Percentiles rank a stretch among this genome's conserved stretches.
Conservation (phyloP, 2,113 vertebrate genomes). For the Oncorhynchus keta region DNA sequence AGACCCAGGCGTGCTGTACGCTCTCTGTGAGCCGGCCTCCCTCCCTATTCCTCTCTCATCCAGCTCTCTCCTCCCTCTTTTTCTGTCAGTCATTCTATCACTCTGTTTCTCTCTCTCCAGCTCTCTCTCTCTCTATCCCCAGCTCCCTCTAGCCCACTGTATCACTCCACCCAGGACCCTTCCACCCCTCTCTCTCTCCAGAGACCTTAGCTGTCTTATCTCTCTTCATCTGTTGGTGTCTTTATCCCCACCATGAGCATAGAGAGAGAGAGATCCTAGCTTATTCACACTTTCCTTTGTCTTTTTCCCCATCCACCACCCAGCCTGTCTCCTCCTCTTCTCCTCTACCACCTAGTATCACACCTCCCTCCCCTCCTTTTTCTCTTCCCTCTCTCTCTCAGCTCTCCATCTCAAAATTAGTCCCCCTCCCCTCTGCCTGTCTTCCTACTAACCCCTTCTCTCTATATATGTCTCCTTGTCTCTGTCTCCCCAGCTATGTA, state of each 20-base stretch:
- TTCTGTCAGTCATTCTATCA: conserved; percentile 51
- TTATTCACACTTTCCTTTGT: conserved; percentile 54
- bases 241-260: conserved; percentile 46
- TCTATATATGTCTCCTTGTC: conserved; percentile 9
- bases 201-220: conserved; percentile 54
- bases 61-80: conserved; percentile 28
- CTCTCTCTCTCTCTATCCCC: conserved; percentile 26
- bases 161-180: conserved; percentile 52
- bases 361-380: conserved; percentile 8
- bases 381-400: conserved; percentile 41
- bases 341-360: neutral
- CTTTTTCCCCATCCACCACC: conserved; percentile 58
- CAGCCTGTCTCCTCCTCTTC: conserved; percentile 42
- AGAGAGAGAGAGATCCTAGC: conserved; percentile 49
- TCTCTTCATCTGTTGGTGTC: conserved; percentile 56
- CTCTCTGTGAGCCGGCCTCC: conserved; percentile 68
- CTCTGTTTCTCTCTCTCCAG: conserved; percentile 5
- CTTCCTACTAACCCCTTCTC: conserved; percentile 35
- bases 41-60: conserved; percentile 50
- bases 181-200: conserved; percentile 35
- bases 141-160: conserved; percentile 24
- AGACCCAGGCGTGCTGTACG: conserved; percentile 70
- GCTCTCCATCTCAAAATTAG: conserved; percentile 41
- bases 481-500: neutral
- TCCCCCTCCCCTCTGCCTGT: conserved; percentile 24